phyloP scores from a whole-genome alignment of 2,113 vertebrate species.

The Dipodomys merriami region DNA sequence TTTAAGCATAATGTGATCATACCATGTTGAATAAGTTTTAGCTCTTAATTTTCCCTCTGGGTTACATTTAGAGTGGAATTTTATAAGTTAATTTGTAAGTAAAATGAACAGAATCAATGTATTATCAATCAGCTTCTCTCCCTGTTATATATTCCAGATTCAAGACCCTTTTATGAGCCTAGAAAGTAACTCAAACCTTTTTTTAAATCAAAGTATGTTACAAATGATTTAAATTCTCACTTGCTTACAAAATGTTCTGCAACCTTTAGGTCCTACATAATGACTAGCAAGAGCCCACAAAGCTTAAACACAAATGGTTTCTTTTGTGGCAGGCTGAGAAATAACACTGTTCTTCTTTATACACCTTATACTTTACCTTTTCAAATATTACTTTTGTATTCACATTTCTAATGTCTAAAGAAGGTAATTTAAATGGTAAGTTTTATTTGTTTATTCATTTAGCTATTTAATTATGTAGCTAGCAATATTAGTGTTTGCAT shows the following conservation, averaged over 20 bases:
- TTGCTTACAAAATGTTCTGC: background rate
- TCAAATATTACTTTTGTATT: slow-evolving; percentile 1
- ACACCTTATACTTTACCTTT: background rate
- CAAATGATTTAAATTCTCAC: background rate
- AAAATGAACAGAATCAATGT: slow-evolving; percentile 32
- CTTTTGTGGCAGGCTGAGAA: background rate
- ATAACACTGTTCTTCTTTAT: background rate
- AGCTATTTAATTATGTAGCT: no score
- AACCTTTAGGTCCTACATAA: background rate
- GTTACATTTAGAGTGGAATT: slow-evolving; percentile 53
- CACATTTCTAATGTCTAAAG: slow-evolving; percentile 4
- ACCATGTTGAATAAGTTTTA: slow-evolving; percentile 24
- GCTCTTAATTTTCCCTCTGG: slow-evolving; percentile 30
- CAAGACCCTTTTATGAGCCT: background rate
- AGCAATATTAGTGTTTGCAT: no score
- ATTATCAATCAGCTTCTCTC: background rate
- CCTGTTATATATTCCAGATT: slow-evolving; percentile 3
- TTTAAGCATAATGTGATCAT: slow-evolving; percentile 20
- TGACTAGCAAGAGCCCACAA: background rate
- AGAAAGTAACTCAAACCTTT: background rate
- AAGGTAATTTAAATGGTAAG: no score
- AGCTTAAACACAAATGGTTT: background rate
- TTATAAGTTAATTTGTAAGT: slow-evolving; percentile 51
- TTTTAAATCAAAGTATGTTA: slow-evolving; percentile 9
- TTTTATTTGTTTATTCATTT: no score